These are phyloP conservation scores for Siniperca scherzeri DNA, from an alignment of 2,797 vertebrate genomes.

Conservation along the genomic window DNA sequence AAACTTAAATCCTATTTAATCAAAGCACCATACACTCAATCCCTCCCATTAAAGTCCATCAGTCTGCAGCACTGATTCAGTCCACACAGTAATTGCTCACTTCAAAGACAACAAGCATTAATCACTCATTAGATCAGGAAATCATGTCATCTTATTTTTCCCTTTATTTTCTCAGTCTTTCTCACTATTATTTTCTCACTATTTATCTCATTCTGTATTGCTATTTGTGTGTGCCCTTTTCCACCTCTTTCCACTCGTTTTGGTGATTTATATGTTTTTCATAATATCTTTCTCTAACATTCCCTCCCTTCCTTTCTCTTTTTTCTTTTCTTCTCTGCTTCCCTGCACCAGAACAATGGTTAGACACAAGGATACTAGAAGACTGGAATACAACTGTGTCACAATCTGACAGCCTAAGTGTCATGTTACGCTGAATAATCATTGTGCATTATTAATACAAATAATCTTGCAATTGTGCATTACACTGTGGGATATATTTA, in stretches of 20 bases:
- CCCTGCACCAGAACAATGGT: not conserved
- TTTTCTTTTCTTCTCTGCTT: not conserved
- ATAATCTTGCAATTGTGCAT: not conserved
- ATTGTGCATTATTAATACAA: not conserved
- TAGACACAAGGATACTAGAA: not conserved
- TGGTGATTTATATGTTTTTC: conserved; percentile 49
- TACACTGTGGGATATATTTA: not conserved
- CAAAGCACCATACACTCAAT: conserved; percentile 6
- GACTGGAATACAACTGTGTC: not conserved
- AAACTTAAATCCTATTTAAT: conserved; percentile 34
- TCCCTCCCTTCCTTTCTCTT: not conserved
- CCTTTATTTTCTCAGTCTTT: conserved; percentile 15
- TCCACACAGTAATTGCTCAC: conserved; percentile 22
- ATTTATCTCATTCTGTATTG: not conserved
- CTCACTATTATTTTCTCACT: not conserved
- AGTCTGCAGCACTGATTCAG: conserved; percentile 8
- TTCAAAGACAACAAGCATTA: conserved; percentile 38
- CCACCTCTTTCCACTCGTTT: conserved; percentile 9
- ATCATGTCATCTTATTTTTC: not conserved
- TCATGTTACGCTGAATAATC: not conserved
- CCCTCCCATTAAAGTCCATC: conserved; percentile 1
- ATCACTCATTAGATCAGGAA: conserved; percentile 29
- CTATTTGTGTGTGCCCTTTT: not conserved
- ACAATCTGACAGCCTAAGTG: not conserved
- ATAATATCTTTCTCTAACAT: conserved; percentile 20